phyloP scores from a whole-genome alignment of 2,888 invertebrate species.

The Anoplius nigerrimus region DNA sequence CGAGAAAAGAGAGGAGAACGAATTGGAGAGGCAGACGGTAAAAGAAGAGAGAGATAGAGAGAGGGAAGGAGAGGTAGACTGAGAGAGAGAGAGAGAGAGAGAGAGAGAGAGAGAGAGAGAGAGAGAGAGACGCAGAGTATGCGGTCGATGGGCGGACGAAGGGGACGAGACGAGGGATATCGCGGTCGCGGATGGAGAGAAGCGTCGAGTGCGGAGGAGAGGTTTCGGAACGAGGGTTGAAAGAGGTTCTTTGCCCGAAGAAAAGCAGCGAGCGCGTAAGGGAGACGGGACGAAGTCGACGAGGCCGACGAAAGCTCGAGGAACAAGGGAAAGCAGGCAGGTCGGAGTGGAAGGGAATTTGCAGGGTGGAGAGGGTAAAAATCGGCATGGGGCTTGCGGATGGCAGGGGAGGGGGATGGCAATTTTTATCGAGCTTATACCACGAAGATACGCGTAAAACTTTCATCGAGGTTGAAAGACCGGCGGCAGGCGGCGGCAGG shows the following conservation, averaged over 20 bases:
- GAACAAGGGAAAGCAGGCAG: not conserved
- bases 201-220: not conserved
- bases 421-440: slow-evolving; percentile 32
- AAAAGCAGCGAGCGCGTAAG: slow-evolving; percentile 10
- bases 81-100: slow-evolving; percentile 18
- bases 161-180: not conserved
- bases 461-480: slow-evolving; percentile 38
- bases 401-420: not conserved
- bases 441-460: slow-evolving; percentile 33
- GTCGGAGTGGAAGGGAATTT: not conserved
- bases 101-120: slow-evolving; percentile 14
- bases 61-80: too few relatives aligned
- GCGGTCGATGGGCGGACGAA: not conserved
- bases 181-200: not conserved
- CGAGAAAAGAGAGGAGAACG: not conserved
- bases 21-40: slow-evolving; percentile 18
- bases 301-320: not conserved
- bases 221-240: slow-evolving; percentile 1
- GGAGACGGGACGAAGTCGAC: not conserved
- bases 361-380: too few relatives aligned
- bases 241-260: slow-evolving; percentile 27
- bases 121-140: slow-evolving; percentile 1
- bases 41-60: too few relatives aligned
- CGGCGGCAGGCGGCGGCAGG: too few relatives aligned
- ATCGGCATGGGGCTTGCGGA: too few relatives aligned